Evolutionary conservation across 2,888 invertebrate genomes (phyloP).

Genomic region (Limnephilus marmoratus): DNA sequence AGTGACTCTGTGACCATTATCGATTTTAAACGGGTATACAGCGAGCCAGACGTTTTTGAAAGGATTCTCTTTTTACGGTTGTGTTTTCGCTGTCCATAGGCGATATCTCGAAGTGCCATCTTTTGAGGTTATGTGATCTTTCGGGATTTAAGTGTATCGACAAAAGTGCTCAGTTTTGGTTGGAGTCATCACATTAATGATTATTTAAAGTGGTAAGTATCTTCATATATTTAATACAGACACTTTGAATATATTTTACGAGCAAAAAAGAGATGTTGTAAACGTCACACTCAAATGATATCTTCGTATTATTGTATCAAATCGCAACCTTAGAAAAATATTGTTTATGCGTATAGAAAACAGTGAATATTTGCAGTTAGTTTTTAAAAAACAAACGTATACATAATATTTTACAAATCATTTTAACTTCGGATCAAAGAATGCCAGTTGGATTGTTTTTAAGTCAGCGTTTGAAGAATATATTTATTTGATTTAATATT

Average conservation of each 20-base stretch:
- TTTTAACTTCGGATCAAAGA: background rate
- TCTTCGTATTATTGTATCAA: background rate
- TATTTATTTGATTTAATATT: background rate
- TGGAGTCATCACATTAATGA: background rate
- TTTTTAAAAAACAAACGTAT: background rate
- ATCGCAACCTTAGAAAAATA: background rate
- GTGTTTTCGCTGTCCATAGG: background rate
- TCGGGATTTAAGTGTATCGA: constrained; percentile 15
- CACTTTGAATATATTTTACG: background rate
- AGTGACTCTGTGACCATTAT: background rate
- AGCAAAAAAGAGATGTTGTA: background rate
- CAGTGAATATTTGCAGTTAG: background rate
- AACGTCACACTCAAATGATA: background rate
- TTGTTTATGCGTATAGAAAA: too few species aligned
- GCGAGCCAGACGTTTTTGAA: background rate
- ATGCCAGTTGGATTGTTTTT: background rate
- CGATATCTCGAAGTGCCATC: constrained; percentile 16
- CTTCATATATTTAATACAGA: background rate
- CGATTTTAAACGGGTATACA: background rate
- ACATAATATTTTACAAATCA: background rate
- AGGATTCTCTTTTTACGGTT: background rate
- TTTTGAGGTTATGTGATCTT: constrained; percentile 28
- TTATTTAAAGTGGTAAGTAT: background rate
- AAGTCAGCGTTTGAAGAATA: background rate
- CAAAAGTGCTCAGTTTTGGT: background rate